A percentile compares a stretch with the other conserved stretches of the same genome.
Evolutionary conservation across 2,797 vertebrate species (phyloP).

Genomic region (Lophotriccus pileatus): DNA sequence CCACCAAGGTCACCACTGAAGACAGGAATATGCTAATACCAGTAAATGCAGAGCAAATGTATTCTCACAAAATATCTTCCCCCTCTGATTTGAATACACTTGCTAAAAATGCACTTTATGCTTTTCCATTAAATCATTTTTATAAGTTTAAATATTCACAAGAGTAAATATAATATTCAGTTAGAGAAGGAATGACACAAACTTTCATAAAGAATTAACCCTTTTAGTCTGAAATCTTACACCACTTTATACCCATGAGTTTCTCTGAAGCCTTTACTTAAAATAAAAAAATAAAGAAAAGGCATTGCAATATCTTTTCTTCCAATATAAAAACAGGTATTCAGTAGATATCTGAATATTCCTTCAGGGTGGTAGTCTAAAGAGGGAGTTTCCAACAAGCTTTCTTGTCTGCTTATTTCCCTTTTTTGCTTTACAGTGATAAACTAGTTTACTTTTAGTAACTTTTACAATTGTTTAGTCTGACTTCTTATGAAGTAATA

Average conservation of each 20-base stretch:
- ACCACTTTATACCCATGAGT: not conserved
- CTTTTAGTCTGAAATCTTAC: not conserved
- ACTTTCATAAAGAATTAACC: not conserved
- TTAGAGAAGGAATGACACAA: not conserved
- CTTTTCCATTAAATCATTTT: not conserved
- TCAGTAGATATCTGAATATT: not conserved
- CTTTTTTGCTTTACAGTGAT: not conserved
- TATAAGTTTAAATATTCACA: not conserved
- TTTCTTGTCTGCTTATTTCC: not conserved
- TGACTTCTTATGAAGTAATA: not conserved
- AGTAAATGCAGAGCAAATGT: not conserved
- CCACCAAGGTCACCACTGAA: not conserved
- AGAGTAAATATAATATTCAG: not conserved
- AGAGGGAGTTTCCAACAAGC: not conserved
- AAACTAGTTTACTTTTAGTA: not conserved
- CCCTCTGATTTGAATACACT: not conserved
- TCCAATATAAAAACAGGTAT: not conserved
- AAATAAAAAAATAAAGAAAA: not conserved
- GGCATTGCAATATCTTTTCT: not conserved
- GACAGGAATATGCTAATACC: not conserved
- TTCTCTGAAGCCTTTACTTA: not conserved
- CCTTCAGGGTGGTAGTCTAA: not conserved
- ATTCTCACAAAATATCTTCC: not conserved
- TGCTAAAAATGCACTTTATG: not conserved
- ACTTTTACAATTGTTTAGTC: conserved; percentile 29